Conservation (phyloP, 2,888 invertebrate genomes). For the Phragmatobia fuliginosa region DNA sequence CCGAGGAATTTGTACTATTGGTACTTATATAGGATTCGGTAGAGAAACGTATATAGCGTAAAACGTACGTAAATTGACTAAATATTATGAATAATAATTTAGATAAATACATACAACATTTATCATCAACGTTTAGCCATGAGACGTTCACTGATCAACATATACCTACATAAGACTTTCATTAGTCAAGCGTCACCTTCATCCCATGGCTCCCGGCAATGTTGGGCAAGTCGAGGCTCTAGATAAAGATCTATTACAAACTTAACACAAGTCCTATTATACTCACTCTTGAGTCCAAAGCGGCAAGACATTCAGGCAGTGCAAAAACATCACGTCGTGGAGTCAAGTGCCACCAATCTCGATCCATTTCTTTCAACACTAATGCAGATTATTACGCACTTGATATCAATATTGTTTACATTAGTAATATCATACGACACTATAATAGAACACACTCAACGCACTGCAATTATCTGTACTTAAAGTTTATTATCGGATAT, state of each 20-base stretch:
- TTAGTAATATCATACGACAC: not conserved
- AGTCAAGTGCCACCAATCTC: slow-evolving; percentile 85
- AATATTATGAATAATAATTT: not conserved
- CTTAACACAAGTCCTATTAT: not conserved
- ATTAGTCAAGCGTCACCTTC: not conserved
- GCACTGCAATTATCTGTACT: not conserved
- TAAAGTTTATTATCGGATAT: too few relatives aligned
- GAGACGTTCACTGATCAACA: not conserved
- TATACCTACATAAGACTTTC: not conserved
- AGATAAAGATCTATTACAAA: not conserved
- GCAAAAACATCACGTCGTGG: slow-evolving; percentile 73
- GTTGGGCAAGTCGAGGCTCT: not conserved
- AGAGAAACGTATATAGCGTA: too few relatives aligned
- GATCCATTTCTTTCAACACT: slow-evolving; percentile 58
- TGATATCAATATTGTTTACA: slow-evolving; percentile 22
- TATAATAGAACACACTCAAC: slow-evolving; percentile 3
- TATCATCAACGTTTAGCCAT: not conserved
- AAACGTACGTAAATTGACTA: too few relatives aligned
- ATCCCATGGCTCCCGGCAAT: not conserved
- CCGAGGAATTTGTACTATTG: too few relatives aligned
- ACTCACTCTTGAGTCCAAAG: slow-evolving; percentile 88
- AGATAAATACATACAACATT: not conserved
- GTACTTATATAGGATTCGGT: too few relatives aligned
- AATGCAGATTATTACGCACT: not conserved
- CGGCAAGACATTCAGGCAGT: slow-evolving; percentile 87